Evolutionary conservation across 2,113 vertebrate genomes (phyloP).

Genomic region (Lamprotornis superbus): DNA sequence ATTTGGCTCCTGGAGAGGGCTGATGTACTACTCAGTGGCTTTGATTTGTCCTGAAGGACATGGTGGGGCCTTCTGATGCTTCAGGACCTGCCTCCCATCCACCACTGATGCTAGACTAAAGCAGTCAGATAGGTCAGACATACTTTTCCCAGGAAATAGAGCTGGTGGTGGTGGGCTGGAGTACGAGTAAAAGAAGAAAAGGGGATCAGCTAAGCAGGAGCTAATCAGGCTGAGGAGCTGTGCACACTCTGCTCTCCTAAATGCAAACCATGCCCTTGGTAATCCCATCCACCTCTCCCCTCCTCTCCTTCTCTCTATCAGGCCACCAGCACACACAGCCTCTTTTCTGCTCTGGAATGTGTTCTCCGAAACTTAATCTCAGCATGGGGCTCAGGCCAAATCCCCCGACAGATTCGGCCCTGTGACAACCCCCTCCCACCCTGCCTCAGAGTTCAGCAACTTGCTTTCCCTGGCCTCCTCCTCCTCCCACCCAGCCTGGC

Average conservation of each 20-base stretch:
- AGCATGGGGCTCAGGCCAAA: slow-evolving; percentile 70
- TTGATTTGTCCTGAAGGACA: not conserved
- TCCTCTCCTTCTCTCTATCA: slow-evolving; percentile 40
- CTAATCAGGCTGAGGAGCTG: not conserved
- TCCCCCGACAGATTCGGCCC: slow-evolving; percentile 66
- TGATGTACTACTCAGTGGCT: not conserved
- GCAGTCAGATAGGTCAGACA: not conserved
- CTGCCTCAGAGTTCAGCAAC: not conserved
- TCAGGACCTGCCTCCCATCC: not conserved
- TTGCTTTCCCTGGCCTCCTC: not conserved
- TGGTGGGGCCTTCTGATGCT: not conserved
- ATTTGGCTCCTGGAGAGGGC: not conserved
- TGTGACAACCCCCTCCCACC: slow-evolving; percentile 54
- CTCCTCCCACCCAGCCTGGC: slow-evolving; percentile 48
- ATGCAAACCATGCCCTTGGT: slow-evolving; percentile 54
- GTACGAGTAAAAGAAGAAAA: not conserved
- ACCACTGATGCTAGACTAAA: not conserved
- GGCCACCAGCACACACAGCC: slow-evolving; percentile 75
- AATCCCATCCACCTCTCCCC: slow-evolving; percentile 64
- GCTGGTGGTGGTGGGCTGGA: not conserved
- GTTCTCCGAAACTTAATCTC: slow-evolving; percentile 78
- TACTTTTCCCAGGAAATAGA: not conserved
- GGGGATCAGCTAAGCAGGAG: not conserved
- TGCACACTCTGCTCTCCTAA: slow-evolving; percentile 32
- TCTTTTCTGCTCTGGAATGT: slow-evolving; percentile 81